Percentiles rank a stretch among this genome's conserved stretches.
Conservation (phyloP, 2,797 vertebrate genomes). For the Gallinago stenura region DNA sequence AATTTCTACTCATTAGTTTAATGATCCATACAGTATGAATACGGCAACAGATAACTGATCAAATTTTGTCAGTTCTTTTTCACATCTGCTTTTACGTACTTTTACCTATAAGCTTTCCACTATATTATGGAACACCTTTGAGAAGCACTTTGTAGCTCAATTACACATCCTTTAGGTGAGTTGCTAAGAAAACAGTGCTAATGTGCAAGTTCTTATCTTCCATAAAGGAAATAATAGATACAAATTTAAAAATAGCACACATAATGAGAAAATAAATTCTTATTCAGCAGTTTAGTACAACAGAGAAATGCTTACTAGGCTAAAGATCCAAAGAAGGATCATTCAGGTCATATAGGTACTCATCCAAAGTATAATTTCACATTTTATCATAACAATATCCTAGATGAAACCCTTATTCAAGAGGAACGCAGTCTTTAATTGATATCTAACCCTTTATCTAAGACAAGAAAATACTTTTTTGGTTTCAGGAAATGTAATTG, state of each 20-base stretch:
- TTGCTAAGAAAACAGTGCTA: background rate
- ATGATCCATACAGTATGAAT: background rate
- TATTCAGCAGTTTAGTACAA: background rate
- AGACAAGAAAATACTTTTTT: background rate
- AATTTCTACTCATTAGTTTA: background rate
- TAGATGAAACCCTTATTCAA: background rate
- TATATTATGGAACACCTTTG: background rate
- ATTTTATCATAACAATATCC: background rate
- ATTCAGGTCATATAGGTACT: background rate
- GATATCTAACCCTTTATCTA: background rate
- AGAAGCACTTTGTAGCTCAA: background rate
- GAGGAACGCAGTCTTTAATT: background rate
- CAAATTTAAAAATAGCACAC: background rate
- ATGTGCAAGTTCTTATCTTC: background rate
- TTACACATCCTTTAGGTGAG: background rate
- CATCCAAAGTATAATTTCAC: background rate
- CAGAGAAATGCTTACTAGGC: background rate
- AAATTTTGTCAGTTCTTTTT: background rate
- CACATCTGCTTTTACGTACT: background rate
- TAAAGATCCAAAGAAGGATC: background rate
- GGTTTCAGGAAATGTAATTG: background rate
- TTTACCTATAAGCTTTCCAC: background rate
- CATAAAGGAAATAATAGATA: background rate
- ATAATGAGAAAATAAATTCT: background rate
- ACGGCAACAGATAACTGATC: background rate